Evolutionary conservation across 2,888 invertebrate species (phyloP).

Genomic region (Polydrusus pterygomalis): DNA sequence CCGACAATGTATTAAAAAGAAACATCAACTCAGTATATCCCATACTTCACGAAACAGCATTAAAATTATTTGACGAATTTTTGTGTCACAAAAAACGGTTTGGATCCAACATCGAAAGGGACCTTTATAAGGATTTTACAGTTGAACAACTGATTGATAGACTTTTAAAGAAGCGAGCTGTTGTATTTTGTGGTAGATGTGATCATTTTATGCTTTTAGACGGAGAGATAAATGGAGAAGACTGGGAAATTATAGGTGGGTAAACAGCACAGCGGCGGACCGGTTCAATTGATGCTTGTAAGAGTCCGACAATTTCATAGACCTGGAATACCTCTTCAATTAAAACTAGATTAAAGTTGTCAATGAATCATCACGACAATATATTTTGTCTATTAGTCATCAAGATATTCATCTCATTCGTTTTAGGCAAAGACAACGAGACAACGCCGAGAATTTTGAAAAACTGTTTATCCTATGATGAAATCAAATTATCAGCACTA

Average conservation of each 20-base stretch:
- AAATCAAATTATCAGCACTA: conserved; percentile 77
- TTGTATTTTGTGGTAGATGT: conserved; percentile 72
- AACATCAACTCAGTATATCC: conserved; percentile 80
- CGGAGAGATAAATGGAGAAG: conserved; percentile 72
- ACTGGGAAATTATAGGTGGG: conserved; percentile 76
- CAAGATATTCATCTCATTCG: no score
- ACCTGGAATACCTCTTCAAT: no score
- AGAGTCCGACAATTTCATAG: no score
- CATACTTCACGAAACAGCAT: conserved; percentile 79
- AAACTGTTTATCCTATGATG: conserved; percentile 78
- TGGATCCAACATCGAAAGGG: conserved; percentile 63
- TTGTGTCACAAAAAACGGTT: conserved; percentile 76
- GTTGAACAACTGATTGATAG: conserved; percentile 76
- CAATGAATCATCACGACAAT: no score
- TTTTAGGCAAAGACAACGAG: conserved; percentile 32
- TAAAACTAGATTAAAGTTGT: no score
- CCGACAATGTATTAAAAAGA: conserved; percentile 59
- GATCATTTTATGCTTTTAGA: conserved; percentile 75
- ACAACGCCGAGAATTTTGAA: conserved; percentile 72
- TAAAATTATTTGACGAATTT: conserved; percentile 78
- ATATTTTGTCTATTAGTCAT: no score
- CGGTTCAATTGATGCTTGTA: no score
- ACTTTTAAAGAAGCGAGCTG: conserved; percentile 75
- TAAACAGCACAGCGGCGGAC: no score
- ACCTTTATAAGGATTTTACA: conserved; percentile 76